Evolutionary conservation across 1,140 invertebrate species (phyloP).

Genomic region (Macrosteles quadrilineatus): DNA sequence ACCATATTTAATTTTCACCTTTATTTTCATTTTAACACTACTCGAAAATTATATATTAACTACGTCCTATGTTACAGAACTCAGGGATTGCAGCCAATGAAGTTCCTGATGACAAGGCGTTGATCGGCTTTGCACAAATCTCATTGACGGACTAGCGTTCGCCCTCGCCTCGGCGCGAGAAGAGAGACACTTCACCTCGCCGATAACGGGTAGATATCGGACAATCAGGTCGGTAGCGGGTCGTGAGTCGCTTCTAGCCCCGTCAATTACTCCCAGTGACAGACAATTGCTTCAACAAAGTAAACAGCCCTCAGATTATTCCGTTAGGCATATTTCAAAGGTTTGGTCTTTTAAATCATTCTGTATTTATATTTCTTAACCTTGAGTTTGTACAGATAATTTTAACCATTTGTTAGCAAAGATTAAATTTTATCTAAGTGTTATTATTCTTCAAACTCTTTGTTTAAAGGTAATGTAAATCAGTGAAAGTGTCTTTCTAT

Average conservation of each 20-base stretch:
- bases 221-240: background rate
- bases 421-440: too few species aligned
- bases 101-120: constrained; percentile 88
- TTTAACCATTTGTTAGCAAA: too few species aligned
- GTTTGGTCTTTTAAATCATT: background rate
- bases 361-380: too few species aligned
- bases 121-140: constrained; percentile 96
- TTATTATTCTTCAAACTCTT: too few species aligned
- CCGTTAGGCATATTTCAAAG: background rate
- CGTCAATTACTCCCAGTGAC: background rate
- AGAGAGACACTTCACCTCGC: background rate
- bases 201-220: background rate
- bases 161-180: background rate
- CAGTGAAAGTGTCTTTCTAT: too few species aligned
- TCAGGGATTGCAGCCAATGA: constrained; percentile 79
- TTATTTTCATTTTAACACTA: background rate
- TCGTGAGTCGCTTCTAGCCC: background rate
- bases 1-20: too few species aligned
- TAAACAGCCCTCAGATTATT: background rate
- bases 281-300: background rate
- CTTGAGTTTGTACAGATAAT: too few species aligned
- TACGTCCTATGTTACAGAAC: constrained; percentile 76
- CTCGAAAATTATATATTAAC: too few species aligned
- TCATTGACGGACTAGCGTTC: constrained; percentile 75
- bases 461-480: too few species aligned